phyloP scores from a whole-genome alignment of 1,140 invertebrate species.

The Oryctes rhinoceros region DNA sequence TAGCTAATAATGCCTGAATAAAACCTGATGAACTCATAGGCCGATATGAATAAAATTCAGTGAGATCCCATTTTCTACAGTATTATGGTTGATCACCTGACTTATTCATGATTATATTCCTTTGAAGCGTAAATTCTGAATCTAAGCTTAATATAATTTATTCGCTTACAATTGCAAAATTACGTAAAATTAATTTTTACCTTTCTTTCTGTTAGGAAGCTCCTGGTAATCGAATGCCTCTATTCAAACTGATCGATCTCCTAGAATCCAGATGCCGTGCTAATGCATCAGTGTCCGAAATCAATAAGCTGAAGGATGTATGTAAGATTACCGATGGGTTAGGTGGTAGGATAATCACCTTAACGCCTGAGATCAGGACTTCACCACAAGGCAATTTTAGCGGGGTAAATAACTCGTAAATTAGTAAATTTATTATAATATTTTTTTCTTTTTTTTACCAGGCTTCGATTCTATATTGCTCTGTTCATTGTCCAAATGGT shows the following conservation, averaged over 20 bases:
- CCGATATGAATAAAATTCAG: slow-evolving; percentile 41
- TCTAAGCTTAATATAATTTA: slow-evolving; percentile 15
- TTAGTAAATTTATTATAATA: neutral
- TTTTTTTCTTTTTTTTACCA: slow-evolving; percentile 56
- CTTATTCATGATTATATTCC: slow-evolving; percentile 29
- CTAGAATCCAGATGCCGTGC: slow-evolving; percentile 84
- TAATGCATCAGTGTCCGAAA: slow-evolving; percentile 80
- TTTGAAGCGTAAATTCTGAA: slow-evolving; percentile 36
- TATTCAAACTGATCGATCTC: slow-evolving; percentile 87
- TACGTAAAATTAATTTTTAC: too few relatives aligned
- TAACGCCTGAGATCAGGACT: slow-evolving; percentile 66
- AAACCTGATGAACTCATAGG: slow-evolving; percentile 38
- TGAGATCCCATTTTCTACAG: slow-evolving; percentile 4
- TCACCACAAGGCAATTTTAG: slow-evolving; percentile 66
- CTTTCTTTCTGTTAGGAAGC: slow-evolving; percentile 66
- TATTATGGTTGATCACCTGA: slow-evolving; percentile 25
- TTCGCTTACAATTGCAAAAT: neutral
- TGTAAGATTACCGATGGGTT: slow-evolving; percentile 76
- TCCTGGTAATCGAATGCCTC: slow-evolving; percentile 77
- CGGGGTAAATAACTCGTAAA: slow-evolving; percentile 54
- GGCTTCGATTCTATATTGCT: slow-evolving; percentile 69
- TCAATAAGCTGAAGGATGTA: slow-evolving; percentile 82
- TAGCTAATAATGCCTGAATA: too few relatives aligned
- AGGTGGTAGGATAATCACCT: slow-evolving; percentile 75
- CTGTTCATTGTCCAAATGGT: slow-evolving; percentile 67